Evolutionary conservation across 2,113 vertebrate species (phyloP).

Genomic region (Sylvilagus bachmani): DNA sequence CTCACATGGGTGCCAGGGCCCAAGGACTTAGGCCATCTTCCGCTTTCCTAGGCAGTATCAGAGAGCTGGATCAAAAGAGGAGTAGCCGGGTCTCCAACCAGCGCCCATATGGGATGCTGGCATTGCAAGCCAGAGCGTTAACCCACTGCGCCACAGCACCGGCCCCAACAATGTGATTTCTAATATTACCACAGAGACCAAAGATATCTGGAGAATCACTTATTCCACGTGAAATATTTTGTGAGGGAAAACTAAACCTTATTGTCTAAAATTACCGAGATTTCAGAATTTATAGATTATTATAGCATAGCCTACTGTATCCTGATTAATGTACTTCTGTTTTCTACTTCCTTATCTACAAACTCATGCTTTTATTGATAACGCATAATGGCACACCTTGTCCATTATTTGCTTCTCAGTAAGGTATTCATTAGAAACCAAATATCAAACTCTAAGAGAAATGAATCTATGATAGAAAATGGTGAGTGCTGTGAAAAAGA

Average conservation of each 20-base stretch:
- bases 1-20: too few relatives aligned
- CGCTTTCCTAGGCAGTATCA: too few relatives aligned
- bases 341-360: neutral
- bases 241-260: neutral
- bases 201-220: neutral
- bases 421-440: neutral
- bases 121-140: too few relatives aligned
- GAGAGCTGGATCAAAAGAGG: too few relatives aligned
- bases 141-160: too few relatives aligned
- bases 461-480: neutral
- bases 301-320: neutral
- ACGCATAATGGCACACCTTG: neutral
- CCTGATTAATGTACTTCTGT: neutral
- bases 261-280: neutral
- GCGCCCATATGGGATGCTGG: too few relatives aligned
- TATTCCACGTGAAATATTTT: neutral
- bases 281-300: neutral
- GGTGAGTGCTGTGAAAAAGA: neutral
- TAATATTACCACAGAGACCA: neutral
- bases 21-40: too few relatives aligned
- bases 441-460: constrained; percentile 7
- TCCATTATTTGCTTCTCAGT: constrained; percentile 9
- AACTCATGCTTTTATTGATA: constrained; percentile 3
- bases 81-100: too few relatives aligned
- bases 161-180: neutral